Evolutionary conservation across 1,140 invertebrate species (phyloP).

Genomic region (Drosophila burlai): DNA sequence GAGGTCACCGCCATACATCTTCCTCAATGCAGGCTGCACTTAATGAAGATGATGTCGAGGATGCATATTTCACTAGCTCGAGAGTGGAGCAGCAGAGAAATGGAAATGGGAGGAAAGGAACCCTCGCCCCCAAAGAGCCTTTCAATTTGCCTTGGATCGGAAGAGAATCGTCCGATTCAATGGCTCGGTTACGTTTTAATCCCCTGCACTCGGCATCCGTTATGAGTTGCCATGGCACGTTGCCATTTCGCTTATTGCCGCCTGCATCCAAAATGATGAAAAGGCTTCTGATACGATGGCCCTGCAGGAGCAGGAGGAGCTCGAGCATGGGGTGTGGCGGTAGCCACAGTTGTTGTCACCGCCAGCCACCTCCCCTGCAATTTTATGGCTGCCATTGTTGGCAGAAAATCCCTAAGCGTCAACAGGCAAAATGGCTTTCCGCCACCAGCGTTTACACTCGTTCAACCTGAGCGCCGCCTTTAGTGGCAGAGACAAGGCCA

Average conservation of each 20-base stretch:
- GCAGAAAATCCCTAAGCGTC: slow-evolving; percentile 64
- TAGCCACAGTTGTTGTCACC: slow-evolving; percentile 15
- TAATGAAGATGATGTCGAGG: slow-evolving; percentile 68
- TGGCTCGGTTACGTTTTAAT: slow-evolving; percentile 56
- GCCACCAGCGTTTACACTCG: slow-evolving; percentile 45
- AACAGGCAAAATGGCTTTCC: slow-evolving; percentile 70
- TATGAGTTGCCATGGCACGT: slow-evolving; percentile 60
- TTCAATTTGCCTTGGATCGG: slow-evolving; percentile 59
- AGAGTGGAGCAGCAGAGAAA: slow-evolving; percentile 1
- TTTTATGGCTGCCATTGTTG: slow-evolving; percentile 62
- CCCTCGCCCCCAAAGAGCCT: slow-evolving; percentile 20
- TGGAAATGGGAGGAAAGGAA: neutral
- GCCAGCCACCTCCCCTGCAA: slow-evolving; percentile 46
- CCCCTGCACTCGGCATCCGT: slow-evolving; percentile 41
- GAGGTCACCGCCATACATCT: slow-evolving; percentile 56
- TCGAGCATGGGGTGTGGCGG: slow-evolving; percentile 1
- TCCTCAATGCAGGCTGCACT: slow-evolving; percentile 53
- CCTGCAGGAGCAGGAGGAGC: neutral
- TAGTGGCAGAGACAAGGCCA: slow-evolving; percentile 12
- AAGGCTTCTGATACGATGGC: slow-evolving; percentile 21
- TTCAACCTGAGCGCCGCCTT: slow-evolving; percentile 24
- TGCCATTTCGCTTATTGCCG: slow-evolving; percentile 69
- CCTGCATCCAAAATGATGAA: slow-evolving; percentile 51
- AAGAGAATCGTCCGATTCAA: slow-evolving; percentile 20
- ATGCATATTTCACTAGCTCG: slow-evolving; percentile 48